Evolutionary conservation across 2,797 vertebrate genomes (phyloP).

Genomic region (Mormyrops boulengeri): DNA sequence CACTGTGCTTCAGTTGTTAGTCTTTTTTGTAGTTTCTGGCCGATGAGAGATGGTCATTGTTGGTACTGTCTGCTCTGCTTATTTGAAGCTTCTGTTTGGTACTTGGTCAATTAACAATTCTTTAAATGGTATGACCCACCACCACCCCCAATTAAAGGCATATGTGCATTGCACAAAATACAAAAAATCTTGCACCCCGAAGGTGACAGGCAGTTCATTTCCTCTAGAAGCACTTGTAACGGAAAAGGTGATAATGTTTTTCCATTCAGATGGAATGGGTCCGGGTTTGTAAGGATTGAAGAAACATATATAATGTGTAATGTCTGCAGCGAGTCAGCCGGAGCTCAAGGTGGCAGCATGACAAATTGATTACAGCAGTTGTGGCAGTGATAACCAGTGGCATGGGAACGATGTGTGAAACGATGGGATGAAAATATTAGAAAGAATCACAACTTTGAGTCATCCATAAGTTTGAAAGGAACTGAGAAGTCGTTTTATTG

Average conservation of each 20-base stretch:
- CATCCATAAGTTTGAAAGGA: background rate
- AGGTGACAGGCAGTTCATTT: background rate
- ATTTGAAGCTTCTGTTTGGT: background rate
- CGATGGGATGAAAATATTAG: background rate
- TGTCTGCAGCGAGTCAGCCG: background rate
- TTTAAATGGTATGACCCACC: background rate
- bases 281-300: background rate
- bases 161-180: background rate
- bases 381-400: background rate
- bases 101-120: background rate
- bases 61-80: background rate
- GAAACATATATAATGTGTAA: background rate
- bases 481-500: background rate
- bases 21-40: background rate
- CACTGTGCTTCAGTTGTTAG: background rate
- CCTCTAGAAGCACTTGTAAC: background rate
- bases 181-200: background rate
- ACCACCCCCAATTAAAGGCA: background rate
- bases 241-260: background rate
- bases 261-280: background rate
- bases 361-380: background rate
- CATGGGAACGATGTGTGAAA: background rate
- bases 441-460: background rate
- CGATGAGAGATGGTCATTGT: background rate
- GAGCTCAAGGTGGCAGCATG: background rate